Percentiles rank a stretch among this genome's conserved stretches.
Conservation (phyloP, 30 jellyfish, hydroid and myxozoan genomes). For the Hydra vulgaris region DNA sequence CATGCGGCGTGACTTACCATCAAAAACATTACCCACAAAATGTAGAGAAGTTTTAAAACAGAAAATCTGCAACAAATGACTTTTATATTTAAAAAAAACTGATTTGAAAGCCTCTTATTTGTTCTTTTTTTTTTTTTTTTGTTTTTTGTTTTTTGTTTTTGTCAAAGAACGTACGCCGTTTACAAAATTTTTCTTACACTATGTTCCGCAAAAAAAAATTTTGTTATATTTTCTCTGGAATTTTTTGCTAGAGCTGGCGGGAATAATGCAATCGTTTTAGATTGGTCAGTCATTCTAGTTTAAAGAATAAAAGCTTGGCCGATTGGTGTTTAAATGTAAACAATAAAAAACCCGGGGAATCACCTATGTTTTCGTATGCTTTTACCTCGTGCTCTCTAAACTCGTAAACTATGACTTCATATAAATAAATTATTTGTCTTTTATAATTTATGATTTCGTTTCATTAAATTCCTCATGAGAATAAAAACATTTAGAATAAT, state of each 20-base stretch:
- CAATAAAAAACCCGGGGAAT: neutral
- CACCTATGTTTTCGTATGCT: neutral
- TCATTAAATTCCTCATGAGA: neutral
- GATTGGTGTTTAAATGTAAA: neutral
- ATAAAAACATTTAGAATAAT: neutral
- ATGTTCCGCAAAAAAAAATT: neutral
- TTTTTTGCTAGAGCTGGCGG: neutral
- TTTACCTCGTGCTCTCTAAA: neutral
- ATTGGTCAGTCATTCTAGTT: neutral
- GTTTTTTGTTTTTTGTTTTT: no score
- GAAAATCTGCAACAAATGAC: no score
- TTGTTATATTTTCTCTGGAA: neutral
- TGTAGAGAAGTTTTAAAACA: no score
- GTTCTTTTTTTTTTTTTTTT: no score
- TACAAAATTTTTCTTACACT: neutral
- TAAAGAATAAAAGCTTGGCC: neutral
- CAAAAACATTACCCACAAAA: neutral
- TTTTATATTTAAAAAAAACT: no score
- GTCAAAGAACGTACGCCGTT: neutral
- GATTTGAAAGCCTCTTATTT: no score
- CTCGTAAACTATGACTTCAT: neutral
- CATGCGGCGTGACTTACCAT: neutral
- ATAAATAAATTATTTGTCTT: neutral
- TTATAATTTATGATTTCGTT: neutral
- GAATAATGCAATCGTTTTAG: neutral